Evolutionary conservation across 2,888 invertebrate genomes (phyloP).

Genomic region (Muschampia plurimacula): DNA sequence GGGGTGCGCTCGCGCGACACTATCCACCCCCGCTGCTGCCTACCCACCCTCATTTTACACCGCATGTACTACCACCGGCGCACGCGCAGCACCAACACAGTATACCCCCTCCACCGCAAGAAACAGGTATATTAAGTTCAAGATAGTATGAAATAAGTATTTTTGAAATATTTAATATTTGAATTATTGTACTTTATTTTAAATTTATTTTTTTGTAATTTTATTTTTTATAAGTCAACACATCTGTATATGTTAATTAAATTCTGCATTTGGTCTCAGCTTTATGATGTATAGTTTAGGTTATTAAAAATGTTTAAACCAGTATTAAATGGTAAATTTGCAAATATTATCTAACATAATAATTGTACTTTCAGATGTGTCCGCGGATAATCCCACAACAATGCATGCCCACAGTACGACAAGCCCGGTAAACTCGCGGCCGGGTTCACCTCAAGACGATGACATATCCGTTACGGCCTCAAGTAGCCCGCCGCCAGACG

Average conservation of each 20-base stretch:
- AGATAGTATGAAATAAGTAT: neutral
- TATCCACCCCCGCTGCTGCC: constrained; percentile 80
- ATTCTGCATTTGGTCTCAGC: too few relatives aligned
- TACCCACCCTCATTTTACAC: constrained; percentile 85
- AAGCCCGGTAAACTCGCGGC: constrained; percentile 88
- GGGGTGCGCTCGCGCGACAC: constrained; percentile 88
- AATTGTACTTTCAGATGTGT: constrained; percentile 61
- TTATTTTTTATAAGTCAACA: too few relatives aligned
- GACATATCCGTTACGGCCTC: constrained; percentile 89
- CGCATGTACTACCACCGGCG: constrained; percentile 82
- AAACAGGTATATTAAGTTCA: constrained; percentile 66
- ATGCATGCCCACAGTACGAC: constrained; percentile 89
- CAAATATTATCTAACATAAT: neutral
- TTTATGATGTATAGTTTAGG: too few relatives aligned
- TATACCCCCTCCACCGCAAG: constrained; percentile 81
- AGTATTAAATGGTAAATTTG: too few relatives aligned
- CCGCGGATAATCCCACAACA: constrained; percentile 74
- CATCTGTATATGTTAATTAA: too few relatives aligned
- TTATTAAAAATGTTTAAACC: too few relatives aligned
- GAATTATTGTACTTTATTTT: too few relatives aligned
- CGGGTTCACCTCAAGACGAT: constrained; percentile 84
- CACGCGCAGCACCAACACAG: constrained; percentile 78
- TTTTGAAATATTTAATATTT: too few relatives aligned
- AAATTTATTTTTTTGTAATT: too few relatives aligned
- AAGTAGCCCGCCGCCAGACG: constrained; percentile 79